Evolutionary conservation across 1,140 invertebrate genomes (phyloP).

Genomic region (Meloidogyne floridensis): DNA sequence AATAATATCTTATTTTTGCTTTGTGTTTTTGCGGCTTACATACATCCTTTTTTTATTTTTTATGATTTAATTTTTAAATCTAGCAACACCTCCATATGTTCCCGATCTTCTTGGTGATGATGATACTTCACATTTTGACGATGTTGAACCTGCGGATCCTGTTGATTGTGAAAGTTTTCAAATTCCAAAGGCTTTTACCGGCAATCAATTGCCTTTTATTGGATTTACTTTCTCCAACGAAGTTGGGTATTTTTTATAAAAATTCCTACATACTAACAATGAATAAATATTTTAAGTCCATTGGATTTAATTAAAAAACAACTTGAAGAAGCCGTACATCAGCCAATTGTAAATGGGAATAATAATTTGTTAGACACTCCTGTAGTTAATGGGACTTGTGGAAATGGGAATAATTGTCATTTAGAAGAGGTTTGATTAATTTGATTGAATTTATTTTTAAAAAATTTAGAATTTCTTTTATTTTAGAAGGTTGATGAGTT

Average conservation of each 20-base stretch:
- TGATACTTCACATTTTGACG: constrained; percentile 97
- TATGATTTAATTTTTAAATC: constrained; percentile 10
- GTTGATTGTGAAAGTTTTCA: constrained; percentile 87
- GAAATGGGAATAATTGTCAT: not conserved
- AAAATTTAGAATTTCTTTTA: too few relatives aligned
- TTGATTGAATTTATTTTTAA: not conserved
- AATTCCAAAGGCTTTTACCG: constrained; percentile 91
- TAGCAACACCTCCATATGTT: constrained; percentile 87
- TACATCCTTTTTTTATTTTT: not conserved
- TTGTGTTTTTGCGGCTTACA: not conserved
- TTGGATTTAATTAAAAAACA: constrained; percentile 21
- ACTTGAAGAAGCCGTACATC: not conserved
- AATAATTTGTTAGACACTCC: not conserved
- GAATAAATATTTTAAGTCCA: constrained; percentile 14
- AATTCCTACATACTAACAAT: not conserved
- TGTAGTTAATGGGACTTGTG: not conserved
- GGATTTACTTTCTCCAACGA: constrained; percentile 88
- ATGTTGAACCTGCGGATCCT: constrained; percentile 85
- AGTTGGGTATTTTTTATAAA: constrained; percentile 34
- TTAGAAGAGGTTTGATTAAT: not conserved
- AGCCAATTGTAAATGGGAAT: not conserved
- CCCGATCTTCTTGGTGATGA: constrained; percentile 91
- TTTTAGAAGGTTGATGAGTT: not conserved
- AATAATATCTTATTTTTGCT: not conserved
- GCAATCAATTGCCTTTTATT: constrained; percentile 96